Conservation (phyloP, 23 tunicate species). For the Oikopleura dioica region DNA sequence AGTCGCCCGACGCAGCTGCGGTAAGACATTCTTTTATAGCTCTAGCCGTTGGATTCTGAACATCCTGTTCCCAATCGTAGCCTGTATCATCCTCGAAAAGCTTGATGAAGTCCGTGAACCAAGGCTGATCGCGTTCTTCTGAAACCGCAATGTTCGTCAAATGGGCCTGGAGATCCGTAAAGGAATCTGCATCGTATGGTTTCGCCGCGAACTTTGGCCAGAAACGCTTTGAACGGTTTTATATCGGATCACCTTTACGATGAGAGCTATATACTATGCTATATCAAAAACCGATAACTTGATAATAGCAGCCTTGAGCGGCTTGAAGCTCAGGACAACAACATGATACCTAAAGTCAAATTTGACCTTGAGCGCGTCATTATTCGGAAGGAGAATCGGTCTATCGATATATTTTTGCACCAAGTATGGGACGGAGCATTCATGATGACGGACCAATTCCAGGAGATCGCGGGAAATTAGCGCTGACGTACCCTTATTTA, state of each 20-base stretch:
- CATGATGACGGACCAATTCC: not conserved
- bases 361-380: no score
- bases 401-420: not conserved
- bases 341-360: not conserved
- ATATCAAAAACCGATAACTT: no score
- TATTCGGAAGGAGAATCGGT: no score
- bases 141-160: not conserved
- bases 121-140: not conserved
- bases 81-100: not conserved
- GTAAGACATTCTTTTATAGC: not conserved
- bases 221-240: not conserved
- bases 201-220: not conserved
- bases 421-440: not conserved
- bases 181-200: not conserved
- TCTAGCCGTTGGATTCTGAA: not conserved
- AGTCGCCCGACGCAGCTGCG: no score
- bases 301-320: not conserved
- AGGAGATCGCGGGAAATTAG: not conserved
- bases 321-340: not conserved
- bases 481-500: not conserved
- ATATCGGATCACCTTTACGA: no score
- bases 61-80: not conserved
- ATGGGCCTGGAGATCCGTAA: not conserved
- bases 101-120: not conserved
- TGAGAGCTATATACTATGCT: no score